phyloP scores from a whole-genome alignment of 2,888 invertebrate species.

The Lepidocyrtoides sp. region DNA sequence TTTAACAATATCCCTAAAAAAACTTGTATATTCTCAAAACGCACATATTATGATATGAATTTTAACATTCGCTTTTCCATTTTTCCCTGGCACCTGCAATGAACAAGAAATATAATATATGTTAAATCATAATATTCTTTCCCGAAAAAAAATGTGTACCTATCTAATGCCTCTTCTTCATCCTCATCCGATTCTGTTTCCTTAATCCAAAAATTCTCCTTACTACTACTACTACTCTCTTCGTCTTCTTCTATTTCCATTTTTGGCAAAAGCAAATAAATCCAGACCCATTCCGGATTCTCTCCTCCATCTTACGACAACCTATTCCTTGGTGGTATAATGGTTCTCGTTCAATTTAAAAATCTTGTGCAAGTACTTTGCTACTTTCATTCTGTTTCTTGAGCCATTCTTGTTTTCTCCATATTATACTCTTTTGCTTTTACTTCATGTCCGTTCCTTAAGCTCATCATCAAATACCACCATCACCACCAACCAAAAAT shows the following conservation, averaged over 20 bases:
- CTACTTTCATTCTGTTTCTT: constrained; percentile 75
- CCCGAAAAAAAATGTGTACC: not conserved
- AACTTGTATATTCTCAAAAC: not conserved
- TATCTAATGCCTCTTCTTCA: constrained; percentile 14
- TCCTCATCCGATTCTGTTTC: constrained; percentile 49
- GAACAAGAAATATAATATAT: not conserved
- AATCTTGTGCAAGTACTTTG: constrained; percentile 48
- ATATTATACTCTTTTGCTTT: constrained; percentile 69
- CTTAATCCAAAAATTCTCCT: constrained; percentile 58
- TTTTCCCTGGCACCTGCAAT: constrained; percentile 63
- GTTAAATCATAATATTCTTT: not conserved
- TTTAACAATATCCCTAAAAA: constrained; percentile 54
- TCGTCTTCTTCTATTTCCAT: not conserved
- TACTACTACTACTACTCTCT: too few relatives aligned
- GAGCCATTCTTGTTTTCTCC: constrained; percentile 78
- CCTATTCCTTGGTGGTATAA: not conserved
- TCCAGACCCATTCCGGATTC: not conserved
- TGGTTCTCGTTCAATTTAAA: constrained; percentile 27
- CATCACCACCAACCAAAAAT: constrained; percentile 3
- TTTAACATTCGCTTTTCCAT: constrained; percentile 63
- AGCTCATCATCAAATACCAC: not conserved
- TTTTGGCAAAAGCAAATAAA: constrained; percentile 40
- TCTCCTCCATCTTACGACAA: not conserved
- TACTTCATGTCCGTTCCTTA: constrained; percentile 53
- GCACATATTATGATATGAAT: constrained; percentile 15